Percentiles rank a stretch among this genome's conserved stretches.
phyloP scores from a whole-genome alignment of 2,888 invertebrate genomes.

The Thysanoteuthis rhombus region DNA sequence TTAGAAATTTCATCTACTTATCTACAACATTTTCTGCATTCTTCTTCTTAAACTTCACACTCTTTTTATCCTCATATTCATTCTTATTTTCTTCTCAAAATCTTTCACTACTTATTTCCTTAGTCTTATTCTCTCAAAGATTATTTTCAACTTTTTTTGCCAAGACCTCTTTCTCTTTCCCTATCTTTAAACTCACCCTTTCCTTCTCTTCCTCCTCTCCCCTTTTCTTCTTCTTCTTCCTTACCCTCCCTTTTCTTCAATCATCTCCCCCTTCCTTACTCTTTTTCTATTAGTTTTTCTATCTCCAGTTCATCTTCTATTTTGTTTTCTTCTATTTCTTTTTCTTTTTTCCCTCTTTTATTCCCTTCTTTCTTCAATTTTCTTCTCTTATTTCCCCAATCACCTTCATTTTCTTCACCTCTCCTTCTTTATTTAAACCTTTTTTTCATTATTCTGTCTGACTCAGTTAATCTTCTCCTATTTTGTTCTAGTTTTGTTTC shows the following conservation, averaged over 20 bases:
- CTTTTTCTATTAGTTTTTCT: background rate
- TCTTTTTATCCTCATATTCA: background rate
- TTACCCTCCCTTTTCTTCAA: no score
- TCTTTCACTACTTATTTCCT: background rate
- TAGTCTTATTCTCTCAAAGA: background rate
- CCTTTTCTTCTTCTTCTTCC: background rate
- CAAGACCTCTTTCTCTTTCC: background rate
- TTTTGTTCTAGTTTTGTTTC: background rate
- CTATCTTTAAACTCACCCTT: background rate
- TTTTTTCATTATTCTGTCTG: background rate
- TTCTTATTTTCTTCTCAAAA: background rate
- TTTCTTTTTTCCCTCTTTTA: background rate
- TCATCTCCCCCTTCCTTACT: background rate
- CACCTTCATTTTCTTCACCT: background rate
- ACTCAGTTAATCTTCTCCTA: background rate
- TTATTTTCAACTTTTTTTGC: background rate
- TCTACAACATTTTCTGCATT: no score
- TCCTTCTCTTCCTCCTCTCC: background rate
- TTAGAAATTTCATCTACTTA: no score
- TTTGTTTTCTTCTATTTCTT: background rate
- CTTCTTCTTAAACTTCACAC: no score
- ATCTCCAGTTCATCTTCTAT: background rate
- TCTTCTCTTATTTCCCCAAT: background rate
- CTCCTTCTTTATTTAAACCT: background rate
- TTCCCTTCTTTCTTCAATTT: no score